These are phyloP conservation scores for Pelecanus crispus DNA, from an alignment of 2,113 vertebrate species.

Conservation along the genomic window DNA sequence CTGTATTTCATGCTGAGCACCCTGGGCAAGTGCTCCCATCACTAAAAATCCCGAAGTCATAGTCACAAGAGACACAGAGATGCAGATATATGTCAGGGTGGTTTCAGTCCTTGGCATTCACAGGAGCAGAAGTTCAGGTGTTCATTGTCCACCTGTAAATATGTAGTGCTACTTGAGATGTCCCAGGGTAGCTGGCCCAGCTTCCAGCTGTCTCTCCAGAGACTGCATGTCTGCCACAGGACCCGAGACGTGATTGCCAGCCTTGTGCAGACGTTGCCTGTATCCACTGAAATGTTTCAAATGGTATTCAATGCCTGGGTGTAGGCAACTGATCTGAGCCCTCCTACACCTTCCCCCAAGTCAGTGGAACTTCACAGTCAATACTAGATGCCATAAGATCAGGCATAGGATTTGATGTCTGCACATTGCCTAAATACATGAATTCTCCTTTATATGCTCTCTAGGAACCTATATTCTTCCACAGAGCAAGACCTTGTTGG, in stretches of 20 bases:
- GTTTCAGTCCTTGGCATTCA: not conserved
- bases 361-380: not conserved
- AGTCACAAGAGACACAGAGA: not conserved
- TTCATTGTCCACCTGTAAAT: not conserved
- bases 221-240: not conserved
- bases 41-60: not conserved
- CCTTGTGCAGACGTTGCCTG: not conserved
- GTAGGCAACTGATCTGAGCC: not conserved
- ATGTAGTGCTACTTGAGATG: not conserved
- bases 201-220: not conserved
- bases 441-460: not conserved
- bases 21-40: not conserved
- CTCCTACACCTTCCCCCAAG: fast-evolving
- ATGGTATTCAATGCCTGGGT: not conserved
- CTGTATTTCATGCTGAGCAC: not conserved
- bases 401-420: not conserved
- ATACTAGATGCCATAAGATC: not conserved
- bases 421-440: not conserved
- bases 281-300: not conserved
- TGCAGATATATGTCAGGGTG: not conserved
- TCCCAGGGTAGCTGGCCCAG: not conserved
- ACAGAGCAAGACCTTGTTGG: not conserved
- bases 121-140: not conserved
- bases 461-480: not conserved
- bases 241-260: not conserved